Percentiles rank a stretch among this genome's conserved stretches.
Conservation (phyloP, 2,888 invertebrate genomes). For the Cetonia aurata region DNA sequence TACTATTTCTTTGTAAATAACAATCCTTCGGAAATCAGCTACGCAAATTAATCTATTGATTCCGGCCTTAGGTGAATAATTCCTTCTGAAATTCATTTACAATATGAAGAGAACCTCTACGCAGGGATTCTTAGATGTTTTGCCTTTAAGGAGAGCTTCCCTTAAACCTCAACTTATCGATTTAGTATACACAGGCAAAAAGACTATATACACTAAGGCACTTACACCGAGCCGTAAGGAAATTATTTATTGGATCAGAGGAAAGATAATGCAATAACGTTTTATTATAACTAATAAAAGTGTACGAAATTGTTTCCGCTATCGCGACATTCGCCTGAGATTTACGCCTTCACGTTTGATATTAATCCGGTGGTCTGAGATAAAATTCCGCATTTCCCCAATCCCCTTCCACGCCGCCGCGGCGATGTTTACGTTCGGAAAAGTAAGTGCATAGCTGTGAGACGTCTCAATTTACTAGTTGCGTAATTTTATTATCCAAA, state of each 20-base stretch:
- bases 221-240: background rate
- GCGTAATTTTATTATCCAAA: constrained; percentile 36
- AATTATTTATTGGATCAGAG: constrained; percentile 20
- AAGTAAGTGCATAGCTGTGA: constrained; percentile 12
- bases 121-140: no score
- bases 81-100: no score
- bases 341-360: constrained; percentile 13
- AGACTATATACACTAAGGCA: no score
- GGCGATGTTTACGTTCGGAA: constrained; percentile 19
- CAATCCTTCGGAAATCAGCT: no score
- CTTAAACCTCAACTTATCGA: no score
- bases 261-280: constrained; percentile 19
- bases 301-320: constrained; percentile 7
- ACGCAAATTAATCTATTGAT: no score
- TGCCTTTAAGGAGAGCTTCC: no score
- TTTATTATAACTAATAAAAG: constrained; percentile 29
- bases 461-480: constrained; percentile 20
- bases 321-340: constrained; percentile 6
- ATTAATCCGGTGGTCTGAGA: constrained; percentile 14
- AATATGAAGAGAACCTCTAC: no score
- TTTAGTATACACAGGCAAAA: no score
- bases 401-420: background rate
- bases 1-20: no score
- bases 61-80: no score
- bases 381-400: constrained; percentile 6